Conservation (phyloP, 2,888 invertebrate species). For the Proisotoma minuta region DNA sequence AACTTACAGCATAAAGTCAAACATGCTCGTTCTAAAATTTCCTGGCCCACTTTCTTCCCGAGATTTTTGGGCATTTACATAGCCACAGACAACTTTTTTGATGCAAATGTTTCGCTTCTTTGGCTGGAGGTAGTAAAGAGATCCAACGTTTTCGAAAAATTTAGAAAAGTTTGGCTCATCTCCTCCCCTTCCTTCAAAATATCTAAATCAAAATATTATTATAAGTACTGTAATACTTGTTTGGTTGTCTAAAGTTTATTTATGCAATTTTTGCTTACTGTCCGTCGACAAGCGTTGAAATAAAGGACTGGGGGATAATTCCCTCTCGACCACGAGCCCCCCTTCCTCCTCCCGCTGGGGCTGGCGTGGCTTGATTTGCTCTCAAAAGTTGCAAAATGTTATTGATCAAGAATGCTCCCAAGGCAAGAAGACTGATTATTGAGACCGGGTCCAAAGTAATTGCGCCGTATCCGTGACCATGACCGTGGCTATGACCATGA, state of each 20-base stretch:
- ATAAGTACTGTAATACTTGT: background rate
- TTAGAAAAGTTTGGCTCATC: conserved; percentile 39
- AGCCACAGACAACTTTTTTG: conserved; percentile 44
- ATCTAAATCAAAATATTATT: background rate
- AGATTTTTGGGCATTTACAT: conserved; percentile 32
- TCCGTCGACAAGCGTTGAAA: too few relatives aligned
- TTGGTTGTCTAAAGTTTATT: conserved; percentile 19
- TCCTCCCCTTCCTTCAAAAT: background rate
- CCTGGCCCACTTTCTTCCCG: conserved; percentile 26
- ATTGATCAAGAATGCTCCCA: conserved; percentile 46
- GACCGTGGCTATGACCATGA: conserved; percentile 25
- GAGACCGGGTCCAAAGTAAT: conserved; percentile 47
- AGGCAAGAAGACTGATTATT: conserved; percentile 44
- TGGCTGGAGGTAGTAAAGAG: conserved; percentile 43
- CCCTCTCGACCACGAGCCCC: too few relatives aligned
- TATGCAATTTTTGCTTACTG: too few relatives aligned
- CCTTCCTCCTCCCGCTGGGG: background rate
- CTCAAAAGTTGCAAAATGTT: conserved; percentile 45
- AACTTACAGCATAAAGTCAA: conserved; percentile 46
- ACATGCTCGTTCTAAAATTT: conserved; percentile 33
- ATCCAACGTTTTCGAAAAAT: conserved; percentile 45
- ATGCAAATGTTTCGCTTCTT: conserved; percentile 45
- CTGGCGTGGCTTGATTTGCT: conserved; percentile 23
- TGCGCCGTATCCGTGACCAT: conserved; percentile 41
- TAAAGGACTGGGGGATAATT: too few relatives aligned